Evolutionary conservation across 1,140 invertebrate genomes (phyloP), one percentile per base, ranked within the genome.

Genomic region (Diorhabda sublineata): DNA sequence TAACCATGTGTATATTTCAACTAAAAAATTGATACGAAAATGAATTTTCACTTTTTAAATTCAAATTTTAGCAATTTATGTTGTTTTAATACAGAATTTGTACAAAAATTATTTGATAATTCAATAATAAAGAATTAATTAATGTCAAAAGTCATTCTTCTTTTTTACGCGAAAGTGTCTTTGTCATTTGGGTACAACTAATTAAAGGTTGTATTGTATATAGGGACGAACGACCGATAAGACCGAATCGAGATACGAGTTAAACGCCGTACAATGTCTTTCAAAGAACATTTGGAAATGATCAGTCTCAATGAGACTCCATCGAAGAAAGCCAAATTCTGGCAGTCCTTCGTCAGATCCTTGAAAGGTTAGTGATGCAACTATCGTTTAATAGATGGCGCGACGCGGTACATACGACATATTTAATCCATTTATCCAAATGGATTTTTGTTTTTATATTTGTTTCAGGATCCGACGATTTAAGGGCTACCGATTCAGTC

Each of bases 241-340:
- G 65, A 60, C 65, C 68, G 68, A 73, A 64, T 68, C 66, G 68
- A 69, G 42, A 66, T 71, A 69, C 6, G n/a, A 71, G 66, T 69
- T 68, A 47, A 68, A 71, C 70, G 61, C 60, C 66, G 58, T 68
- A 69, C 70, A 87, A 91, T 93, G 90, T 92, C 71, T 45, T 92
- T 87, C 71, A 93, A 90, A 86, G 92, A 85, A 84, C 92, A 93
- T 85, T 88, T 95, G 83, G 92, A 94, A 85, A 94, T 94, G 90
- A 94, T 95, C 83, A 91, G 92, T 83, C 90, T 92, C 84, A 93
- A 95, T 81, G 92, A 95, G 85, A 91, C 91, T 80, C 89, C 92
- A 80, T 92, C 91, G 84, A 93, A 92, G 85, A 95, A 94, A 85
- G 92, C 92, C 79, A 94, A 90, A 86, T 95, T 94, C 85, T 95